These are phyloP conservation scores for Schrankia costaestrigalis DNA, from an alignment of 2,888 invertebrate genomes.

Conservation along the genomic window DNA sequence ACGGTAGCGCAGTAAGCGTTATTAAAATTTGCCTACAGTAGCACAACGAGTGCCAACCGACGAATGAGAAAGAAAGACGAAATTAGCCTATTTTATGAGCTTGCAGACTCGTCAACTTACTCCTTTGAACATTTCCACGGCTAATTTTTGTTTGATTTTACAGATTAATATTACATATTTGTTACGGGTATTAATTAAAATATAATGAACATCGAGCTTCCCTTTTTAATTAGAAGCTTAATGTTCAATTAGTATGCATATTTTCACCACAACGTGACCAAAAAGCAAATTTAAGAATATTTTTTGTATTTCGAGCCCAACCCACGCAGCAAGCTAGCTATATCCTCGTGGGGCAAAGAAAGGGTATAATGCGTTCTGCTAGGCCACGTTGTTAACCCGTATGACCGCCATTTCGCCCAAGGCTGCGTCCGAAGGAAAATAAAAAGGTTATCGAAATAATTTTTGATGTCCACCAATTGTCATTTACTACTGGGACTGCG, in stretches of 20 bases:
- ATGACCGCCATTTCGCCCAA: slow-evolving; percentile 51
- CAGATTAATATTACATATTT: slow-evolving; percentile 14
- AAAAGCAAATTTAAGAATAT: slow-evolving; percentile 21
- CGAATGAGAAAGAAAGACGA: slow-evolving; percentile 58
- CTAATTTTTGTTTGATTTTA: slow-evolving; percentile 29
- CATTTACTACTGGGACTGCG: slow-evolving; percentile 35
- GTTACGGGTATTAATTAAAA: slow-evolving; percentile 22
- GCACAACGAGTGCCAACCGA: slow-evolving; percentile 54
- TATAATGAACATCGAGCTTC: slow-evolving; percentile 14
- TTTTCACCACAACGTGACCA: slow-evolving; percentile 20
- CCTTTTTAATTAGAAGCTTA: slow-evolving; percentile 21
- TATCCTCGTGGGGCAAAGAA: slow-evolving; percentile 47
- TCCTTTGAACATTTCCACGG: slow-evolving; percentile 33
- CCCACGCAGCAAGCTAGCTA: slow-evolving; percentile 32
- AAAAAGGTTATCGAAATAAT: slow-evolving; percentile 60
- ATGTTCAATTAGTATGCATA: slow-evolving; percentile 25
- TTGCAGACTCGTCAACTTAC: slow-evolving; percentile 53
- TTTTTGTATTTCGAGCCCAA: slow-evolving; percentile 27
- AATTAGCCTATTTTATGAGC: slow-evolving; percentile 64
- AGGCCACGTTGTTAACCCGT: slow-evolving; percentile 51
- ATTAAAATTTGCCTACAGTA: slow-evolving; percentile 68
- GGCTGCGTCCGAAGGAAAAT: slow-evolving; percentile 47
- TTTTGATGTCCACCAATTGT: slow-evolving; percentile 54
- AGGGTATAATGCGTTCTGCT: slow-evolving; percentile 58
- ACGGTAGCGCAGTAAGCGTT: slow-evolving; percentile 60